Conservation (phyloP, 2,888 invertebrate genomes). For the Nomada lathburiana region DNA sequence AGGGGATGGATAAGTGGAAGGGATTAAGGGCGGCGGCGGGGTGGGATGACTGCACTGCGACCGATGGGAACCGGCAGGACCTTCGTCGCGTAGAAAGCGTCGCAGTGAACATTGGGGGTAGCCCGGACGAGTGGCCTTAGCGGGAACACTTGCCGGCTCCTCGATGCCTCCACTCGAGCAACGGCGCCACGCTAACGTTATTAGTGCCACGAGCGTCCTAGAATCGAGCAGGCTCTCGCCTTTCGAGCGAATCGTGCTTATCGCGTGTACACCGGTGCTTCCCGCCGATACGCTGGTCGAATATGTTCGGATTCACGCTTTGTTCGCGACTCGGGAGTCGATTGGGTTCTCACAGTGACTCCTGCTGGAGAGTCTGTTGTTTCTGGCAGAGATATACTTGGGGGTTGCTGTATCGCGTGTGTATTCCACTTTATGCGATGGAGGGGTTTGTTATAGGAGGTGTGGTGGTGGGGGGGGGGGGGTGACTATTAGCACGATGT, state of each 20-base stretch:
- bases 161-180: conserved; percentile 66
- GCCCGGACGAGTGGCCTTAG: conserved; percentile 65
- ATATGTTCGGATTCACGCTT: conserved; percentile 24
- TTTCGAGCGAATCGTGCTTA: conserved; percentile 46
- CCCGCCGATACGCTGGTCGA: conserved; percentile 11
- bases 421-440: not conserved
- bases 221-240: conserved; percentile 72
- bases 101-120: conserved; percentile 47
- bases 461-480: too few species aligned
- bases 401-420: not conserved
- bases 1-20: conserved; percentile 46
- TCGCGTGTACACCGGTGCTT: conserved; percentile 40
- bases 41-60: conserved; percentile 11
- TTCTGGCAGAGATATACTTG: not conserved
- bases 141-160: conserved; percentile 64
- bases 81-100: conserved; percentile 22
- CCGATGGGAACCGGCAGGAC: conserved; percentile 59
- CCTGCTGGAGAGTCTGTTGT: conserved; percentile 1
- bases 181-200: conserved; percentile 77
- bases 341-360: conserved; percentile 32
- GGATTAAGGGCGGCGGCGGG: not conserved
- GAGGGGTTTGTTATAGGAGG: too few species aligned
- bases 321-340: conserved; percentile 12
- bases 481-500: too few species aligned
- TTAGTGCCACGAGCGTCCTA: conserved; percentile 77